Evolutionary conservation across 2,888 invertebrate species (phyloP).

Genomic region (Papilio demoleus): DNA sequence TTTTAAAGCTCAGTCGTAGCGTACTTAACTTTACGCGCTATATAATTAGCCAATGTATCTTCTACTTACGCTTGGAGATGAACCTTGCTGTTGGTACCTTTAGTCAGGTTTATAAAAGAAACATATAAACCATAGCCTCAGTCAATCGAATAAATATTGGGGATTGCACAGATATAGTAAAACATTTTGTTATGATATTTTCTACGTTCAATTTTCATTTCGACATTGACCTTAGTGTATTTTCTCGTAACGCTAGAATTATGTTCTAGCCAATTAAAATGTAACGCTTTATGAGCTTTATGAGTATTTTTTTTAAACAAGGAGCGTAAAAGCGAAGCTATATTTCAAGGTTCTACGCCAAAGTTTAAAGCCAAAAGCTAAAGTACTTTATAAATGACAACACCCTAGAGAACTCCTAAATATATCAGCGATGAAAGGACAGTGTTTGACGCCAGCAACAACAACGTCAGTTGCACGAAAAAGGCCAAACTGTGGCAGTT

Average conservation of each 20-base stretch:
- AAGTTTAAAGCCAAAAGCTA: constrained; percentile 29
- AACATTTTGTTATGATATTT: neutral
- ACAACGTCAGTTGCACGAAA: too few relatives aligned
- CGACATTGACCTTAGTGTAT: constrained; percentile 14
- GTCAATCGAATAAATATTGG: neutral
- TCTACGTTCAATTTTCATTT: neutral
- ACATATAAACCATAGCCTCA: neutral
- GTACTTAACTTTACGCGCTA: constrained; percentile 4
- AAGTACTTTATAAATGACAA: constrained; percentile 31
- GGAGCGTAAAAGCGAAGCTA: neutral
- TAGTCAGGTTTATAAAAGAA: neutral
- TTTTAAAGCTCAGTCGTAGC: neutral
- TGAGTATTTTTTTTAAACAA: too few relatives aligned
- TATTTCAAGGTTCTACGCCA: constrained; percentile 23
- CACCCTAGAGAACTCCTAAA: constrained; percentile 23
- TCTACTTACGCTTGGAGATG: neutral
- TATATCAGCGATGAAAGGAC: neutral
- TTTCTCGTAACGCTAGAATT: neutral
- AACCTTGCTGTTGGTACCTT: neutral
- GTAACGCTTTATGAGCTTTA: constrained; percentile 7
- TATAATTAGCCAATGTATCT: constrained; percentile 19
- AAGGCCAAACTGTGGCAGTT: too few relatives aligned
- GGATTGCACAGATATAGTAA: neutral
- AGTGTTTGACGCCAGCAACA: too few relatives aligned
- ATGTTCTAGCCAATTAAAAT: constrained; percentile 7